A percentile compares a stretch with the other conserved stretches of the same genome.
Evolutionary conservation across 2,113 vertebrate genomes (phyloP).

Genomic region (Vombatus ursinus): DNA sequence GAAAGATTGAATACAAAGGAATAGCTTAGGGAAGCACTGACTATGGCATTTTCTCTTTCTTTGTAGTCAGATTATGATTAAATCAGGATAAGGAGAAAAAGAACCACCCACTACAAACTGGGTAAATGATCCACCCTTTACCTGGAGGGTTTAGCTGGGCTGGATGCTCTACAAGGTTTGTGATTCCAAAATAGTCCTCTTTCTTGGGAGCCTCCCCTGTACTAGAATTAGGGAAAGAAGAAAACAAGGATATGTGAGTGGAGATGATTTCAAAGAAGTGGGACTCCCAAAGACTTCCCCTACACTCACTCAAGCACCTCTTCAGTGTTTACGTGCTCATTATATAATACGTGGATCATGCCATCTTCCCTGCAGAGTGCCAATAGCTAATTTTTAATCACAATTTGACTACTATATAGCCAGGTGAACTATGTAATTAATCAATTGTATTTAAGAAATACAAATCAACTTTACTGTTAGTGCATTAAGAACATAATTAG

Average conservation of each 20-base stretch:
- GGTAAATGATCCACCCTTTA: conserved; percentile 71
- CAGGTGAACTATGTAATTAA: background rate
- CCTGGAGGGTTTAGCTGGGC: conserved; percentile 95
- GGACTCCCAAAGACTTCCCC: conserved; percentile 10
- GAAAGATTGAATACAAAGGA: background rate
- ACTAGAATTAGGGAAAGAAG: conserved; percentile 81
- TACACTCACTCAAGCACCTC: background rate
- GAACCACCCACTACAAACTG: background rate
- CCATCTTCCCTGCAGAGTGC: background rate
- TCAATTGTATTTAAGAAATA: conserved; percentile 21
- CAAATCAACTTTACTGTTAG: background rate
- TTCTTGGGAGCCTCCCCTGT: conserved; percentile 82
- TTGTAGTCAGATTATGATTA: background rate
- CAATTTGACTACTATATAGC: background rate
- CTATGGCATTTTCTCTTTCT: background rate
- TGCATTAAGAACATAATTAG: conserved; percentile 15
- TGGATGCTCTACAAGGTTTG: conserved; percentile 97
- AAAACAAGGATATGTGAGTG: conserved; percentile 52
- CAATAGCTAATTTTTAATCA: background rate
- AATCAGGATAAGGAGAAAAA: background rate
- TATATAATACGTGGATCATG: background rate
- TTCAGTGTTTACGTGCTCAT: background rate
- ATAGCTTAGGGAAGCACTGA: background rate
- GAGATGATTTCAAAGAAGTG: conserved; percentile 46
- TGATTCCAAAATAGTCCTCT: conserved; percentile 94